Evolutionary conservation across 1,140 invertebrate species (phyloP).

Genomic region (Aphaenogaster rudis): DNA sequence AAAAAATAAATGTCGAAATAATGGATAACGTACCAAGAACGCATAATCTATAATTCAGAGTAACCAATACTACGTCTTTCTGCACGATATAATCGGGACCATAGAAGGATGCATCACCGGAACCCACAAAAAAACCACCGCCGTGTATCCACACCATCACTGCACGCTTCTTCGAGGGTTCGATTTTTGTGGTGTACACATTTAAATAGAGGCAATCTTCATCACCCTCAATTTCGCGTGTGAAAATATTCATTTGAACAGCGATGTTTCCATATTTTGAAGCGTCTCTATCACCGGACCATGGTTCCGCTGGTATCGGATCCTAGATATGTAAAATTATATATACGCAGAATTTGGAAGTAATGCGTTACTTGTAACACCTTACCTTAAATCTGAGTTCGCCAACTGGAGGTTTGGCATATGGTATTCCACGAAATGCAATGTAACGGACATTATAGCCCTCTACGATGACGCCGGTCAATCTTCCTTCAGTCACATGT

Average conservation of each 20-base stretch:
- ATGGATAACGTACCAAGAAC: slow-evolving; percentile 83
- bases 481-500: slow-evolving; percentile 54
- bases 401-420: slow-evolving; percentile 74
- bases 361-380: too few relatives aligned
- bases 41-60: slow-evolving; percentile 88
- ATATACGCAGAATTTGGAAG: neutral
- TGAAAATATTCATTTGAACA: slow-evolving; percentile 79
- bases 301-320: slow-evolving; percentile 87
- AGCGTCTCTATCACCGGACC: slow-evolving; percentile 88
- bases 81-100: slow-evolving; percentile 86
- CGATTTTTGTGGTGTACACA: slow-evolving; percentile 90
- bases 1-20: neutral
- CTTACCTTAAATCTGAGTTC: slow-evolving; percentile 73
- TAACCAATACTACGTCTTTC: slow-evolving; percentile 88
- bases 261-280: slow-evolving; percentile 87
- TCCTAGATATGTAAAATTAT: slow-evolving; percentile 83
- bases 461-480: slow-evolving; percentile 63
- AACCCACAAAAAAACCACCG: slow-evolving; percentile 87
- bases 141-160: slow-evolving; percentile 89
- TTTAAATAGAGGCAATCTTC: slow-evolving; percentile 96
- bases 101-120: slow-evolving; percentile 81
- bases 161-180: slow-evolving; percentile 63
- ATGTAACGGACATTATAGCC: slow-evolving; percentile 67
- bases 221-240: slow-evolving; percentile 66
- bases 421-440: slow-evolving; percentile 80